A percentile compares a stretch with the other conserved stretches of the same genome.
These are phyloP conservation scores for Nilaparvata lugens DNA, from an alignment of 1,140 invertebrate genomes.

Conservation along the genomic window DNA sequence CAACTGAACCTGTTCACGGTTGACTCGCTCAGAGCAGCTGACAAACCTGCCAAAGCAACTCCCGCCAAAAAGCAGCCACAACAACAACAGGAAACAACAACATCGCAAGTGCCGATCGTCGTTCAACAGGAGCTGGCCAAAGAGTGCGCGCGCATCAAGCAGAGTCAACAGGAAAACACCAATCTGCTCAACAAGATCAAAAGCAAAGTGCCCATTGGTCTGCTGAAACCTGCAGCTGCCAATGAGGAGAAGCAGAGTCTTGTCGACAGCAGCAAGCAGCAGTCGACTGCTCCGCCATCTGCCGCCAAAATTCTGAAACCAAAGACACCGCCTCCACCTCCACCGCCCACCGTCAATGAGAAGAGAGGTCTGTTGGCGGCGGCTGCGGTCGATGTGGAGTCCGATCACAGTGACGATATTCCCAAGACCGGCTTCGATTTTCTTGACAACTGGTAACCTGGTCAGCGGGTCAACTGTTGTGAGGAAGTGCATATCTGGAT, in stretches of 20 bases:
- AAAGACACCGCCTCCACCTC: conserved; percentile 24
- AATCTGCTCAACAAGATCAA: conserved; percentile 16
- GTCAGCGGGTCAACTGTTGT: neutral
- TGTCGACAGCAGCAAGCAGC: conserved; percentile 10
- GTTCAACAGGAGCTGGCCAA: too few species aligned
- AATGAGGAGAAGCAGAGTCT: conserved; percentile 19
- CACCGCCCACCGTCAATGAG: conserved; percentile 17
- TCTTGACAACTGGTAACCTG: conserved; percentile 26
- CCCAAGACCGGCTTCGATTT: conserved; percentile 28
- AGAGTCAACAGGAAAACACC: neutral
- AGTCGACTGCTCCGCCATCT: conserved; percentile 1
- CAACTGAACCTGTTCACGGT: conserved; percentile 52
- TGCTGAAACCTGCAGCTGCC: neutral
- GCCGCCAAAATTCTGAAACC: conserved; percentile 12
- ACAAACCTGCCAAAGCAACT: conserved; percentile 15
- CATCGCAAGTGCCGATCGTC: too few species aligned
- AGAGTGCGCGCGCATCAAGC: too few species aligned
- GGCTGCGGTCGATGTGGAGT: neutral
- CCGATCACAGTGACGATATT: conserved; percentile 21
- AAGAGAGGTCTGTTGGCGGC: conserved; percentile 7
- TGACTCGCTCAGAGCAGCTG: conserved; percentile 14
- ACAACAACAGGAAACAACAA: conserved; percentile 4
- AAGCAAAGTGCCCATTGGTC: conserved; percentile 16
- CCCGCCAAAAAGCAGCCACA: conserved; percentile 8
- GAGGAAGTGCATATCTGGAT: too few species aligned